Base-by-base conservation (phyloP, 2,888 invertebrate species). In the Onthophagus sagittarius region DNA sequence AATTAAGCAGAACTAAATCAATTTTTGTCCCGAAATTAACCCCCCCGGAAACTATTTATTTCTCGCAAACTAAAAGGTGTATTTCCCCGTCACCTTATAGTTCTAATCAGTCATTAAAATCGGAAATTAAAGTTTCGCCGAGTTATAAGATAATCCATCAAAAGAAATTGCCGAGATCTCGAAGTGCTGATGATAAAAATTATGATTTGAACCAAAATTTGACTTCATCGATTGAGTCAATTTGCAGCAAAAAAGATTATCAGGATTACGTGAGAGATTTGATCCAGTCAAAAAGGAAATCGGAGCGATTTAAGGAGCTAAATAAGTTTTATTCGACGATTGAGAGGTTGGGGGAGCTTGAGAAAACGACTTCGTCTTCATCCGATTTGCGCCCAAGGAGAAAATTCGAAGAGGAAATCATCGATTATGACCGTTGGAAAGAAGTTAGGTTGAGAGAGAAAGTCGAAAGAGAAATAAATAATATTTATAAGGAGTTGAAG, bases 361-460 rank as follows among this genome's bases (percentile, higher is more conserved):
- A 96, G 85, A 90, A 90, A 77, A 90, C 92, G 0, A 93, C 94
- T 4, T 53, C 3, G 3, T 93, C 93, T 0, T 88, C 88, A 0
- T 87, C 88, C 65, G 92, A 93, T 79, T 86, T 94, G 70, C 89
- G 91, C 70, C 93, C 93, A 0, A 88, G 94, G 78, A 88, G 93
- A 79, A 88, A 90, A 78, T 91, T 88, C 83, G 92, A 93, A 80
- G 92, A 93, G 79, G 94, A 94, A 83, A 91, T 94, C 7, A 91
- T 95, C 75, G 95, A 95, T 85, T 96, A 93, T 82, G 95, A 96
- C 77, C 89, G 94, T 73, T 96, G 96, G 96, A 93, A 92, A 82
- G 91, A 91, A 84, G 89, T 95, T 15, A 88, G 95, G 72, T 88
- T 89, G 5, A 91, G 93, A 77, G 94, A 95, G 84, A 89, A 91